A percentile compares a stretch with the other conserved stretches of the same genome.
Evolutionary conservation across 2,888 invertebrate genomes (phyloP).

Genomic region (Andricus quercusramuli): DNA sequence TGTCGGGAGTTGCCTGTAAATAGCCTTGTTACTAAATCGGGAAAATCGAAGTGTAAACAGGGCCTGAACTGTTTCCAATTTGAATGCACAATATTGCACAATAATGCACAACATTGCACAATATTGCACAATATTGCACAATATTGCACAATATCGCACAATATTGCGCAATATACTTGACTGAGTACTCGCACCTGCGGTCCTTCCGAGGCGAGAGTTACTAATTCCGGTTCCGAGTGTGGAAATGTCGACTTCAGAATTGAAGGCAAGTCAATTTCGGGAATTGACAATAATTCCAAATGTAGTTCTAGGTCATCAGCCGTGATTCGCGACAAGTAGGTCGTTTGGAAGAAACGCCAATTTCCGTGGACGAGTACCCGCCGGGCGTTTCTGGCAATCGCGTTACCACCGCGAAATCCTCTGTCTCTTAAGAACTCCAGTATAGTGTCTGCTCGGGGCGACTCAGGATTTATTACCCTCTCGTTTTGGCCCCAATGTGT

Average conservation of each 20-base stretch:
- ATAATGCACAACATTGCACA: too few relatives aligned
- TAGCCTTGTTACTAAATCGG: too few relatives aligned
- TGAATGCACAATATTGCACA: too few relatives aligned
- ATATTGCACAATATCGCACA: too few relatives aligned
- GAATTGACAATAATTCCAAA: background rate
- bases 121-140: too few relatives aligned
- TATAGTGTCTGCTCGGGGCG: constrained; percentile 75
- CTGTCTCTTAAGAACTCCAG: constrained; percentile 62
- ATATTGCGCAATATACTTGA: too few relatives aligned
- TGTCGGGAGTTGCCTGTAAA: too few relatives aligned
- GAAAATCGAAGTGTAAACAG: too few relatives aligned
- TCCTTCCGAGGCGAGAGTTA: too few relatives aligned
- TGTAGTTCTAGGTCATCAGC: background rate
- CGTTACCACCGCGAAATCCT: constrained; percentile 47
- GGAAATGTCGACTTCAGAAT: background rate
- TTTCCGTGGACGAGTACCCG: constrained; percentile 63
- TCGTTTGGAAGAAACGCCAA: constrained; percentile 56
- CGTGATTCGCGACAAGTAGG: constrained; percentile 43
- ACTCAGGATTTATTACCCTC: constrained; percentile 74
- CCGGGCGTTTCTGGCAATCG: constrained; percentile 61
- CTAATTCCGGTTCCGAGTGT: too few relatives aligned
- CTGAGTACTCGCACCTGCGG: too few relatives aligned
- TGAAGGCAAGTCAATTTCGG: background rate
- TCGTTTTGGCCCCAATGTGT: constrained; percentile 56
- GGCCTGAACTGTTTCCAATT: too few relatives aligned